Base-by-base conservation (phyloP, 2,888 invertebrate species). In the Frankliniella intonsa region DNA sequence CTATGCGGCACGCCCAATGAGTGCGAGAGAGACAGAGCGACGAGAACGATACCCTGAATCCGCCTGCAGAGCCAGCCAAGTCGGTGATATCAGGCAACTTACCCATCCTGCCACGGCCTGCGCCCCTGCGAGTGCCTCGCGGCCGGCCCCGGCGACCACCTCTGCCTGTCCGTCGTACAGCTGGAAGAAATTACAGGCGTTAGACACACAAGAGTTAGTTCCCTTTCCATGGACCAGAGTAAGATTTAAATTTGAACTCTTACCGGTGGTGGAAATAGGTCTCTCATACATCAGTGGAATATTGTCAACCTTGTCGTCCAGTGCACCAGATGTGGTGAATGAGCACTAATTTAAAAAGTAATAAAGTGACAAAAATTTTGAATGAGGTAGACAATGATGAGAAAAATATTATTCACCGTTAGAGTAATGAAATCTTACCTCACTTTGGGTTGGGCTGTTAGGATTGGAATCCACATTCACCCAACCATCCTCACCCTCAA, bases 371-470 rank as follows among this genome's bases (percentile, higher is more conserved):
- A 14, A 5, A 62, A 17, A 17, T 12, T 12, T 62, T 62, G 14
- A 10, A 62, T 19, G n/a, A 19, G 1, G 7, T 19, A 62, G 7
- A 0, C 1, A 3, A 3, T 62, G 5, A n/a, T 14, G 62, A n/a
- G 14, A 0, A 62, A 62, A 62, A 62, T 62, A 10, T 7, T 17
- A 7, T 62, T n/a, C 11, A 17, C 62, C 5, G 14, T 7, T 1
- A 19, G 19, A 17, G 0, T 17, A 62, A 38, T 38, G 38, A 38
- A 38, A 38, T 38, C 85, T 76, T 83, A 88, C 88, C 87, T 89
- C 88, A 1, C 88, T 88, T 81, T 87, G 88, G n/a, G 85, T 85
- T 0, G 91, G 91, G 84, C 90, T 91, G 81, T 88, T 88, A 9
- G 89, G 88, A 10, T 87, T 88, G 82, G 89, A 89, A 83, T 89